These are phyloP conservation scores for Corythornis vintsioides DNA, from an alignment of 2,113 vertebrate species.

Conservation along the genomic window DNA sequence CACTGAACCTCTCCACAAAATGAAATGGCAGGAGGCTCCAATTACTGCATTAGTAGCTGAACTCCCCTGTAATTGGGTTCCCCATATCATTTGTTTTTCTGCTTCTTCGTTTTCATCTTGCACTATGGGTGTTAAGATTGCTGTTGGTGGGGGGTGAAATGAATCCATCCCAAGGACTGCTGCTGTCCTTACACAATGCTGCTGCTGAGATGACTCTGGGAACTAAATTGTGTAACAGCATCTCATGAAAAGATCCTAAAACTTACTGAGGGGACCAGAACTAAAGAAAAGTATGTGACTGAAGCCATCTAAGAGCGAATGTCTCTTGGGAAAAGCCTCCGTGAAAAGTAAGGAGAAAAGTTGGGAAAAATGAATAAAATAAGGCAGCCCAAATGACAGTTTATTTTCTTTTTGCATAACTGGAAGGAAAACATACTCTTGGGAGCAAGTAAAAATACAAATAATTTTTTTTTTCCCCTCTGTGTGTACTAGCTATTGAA, in stretches of 20 bases:
- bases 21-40: neutral
- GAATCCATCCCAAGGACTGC: neutral
- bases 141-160: neutral
- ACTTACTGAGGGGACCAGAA: neutral
- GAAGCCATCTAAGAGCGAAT: neutral
- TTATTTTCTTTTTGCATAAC: neutral
- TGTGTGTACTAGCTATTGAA: neutral
- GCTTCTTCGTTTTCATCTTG: conserved; percentile 22
- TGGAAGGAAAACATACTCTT: neutral
- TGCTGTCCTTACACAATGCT: neutral
- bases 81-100: neutral
- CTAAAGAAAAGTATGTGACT: neutral
- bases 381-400: neutral
- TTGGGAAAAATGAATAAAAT: neutral
- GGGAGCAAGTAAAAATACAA: neutral
- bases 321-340: neutral
- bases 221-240: neutral
- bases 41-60: neutral
- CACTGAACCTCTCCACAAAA: neutral
- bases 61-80: neutral
- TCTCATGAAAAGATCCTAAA: neutral
- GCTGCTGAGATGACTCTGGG: neutral
- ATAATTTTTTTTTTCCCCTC: neutral
- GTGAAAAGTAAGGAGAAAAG: neutral
- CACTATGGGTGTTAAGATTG: neutral